Evolutionary conservation across 2,888 invertebrate genomes (phyloP).

Genomic region (Netelia fuscicornis): DNA sequence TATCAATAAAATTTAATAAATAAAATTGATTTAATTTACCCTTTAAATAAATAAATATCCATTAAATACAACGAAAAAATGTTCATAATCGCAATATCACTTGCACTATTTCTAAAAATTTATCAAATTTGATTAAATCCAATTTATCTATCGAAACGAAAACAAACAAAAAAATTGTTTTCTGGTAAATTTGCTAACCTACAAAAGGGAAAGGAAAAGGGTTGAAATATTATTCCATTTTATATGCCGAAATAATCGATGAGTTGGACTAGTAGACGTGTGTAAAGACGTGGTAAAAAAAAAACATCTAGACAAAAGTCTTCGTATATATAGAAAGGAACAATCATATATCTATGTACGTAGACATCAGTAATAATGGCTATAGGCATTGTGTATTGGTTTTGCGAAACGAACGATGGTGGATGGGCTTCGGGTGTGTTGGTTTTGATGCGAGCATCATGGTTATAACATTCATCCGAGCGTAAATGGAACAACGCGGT

Average conservation of each 20-base stretch:
- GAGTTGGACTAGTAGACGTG: slow-evolving; percentile 1
- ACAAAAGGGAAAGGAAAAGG: too few species aligned
- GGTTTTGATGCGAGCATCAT: slow-evolving; percentile 66
- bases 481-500: slow-evolving; percentile 83
- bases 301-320: background rate
- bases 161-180: too few species aligned
- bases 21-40: too few species aligned
- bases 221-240: too few species aligned
- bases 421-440: slow-evolving; percentile 41
- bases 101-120: too few species aligned
- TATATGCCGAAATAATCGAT: background rate
- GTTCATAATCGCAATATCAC: too few species aligned
- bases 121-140: too few species aligned
- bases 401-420: slow-evolving; percentile 59
- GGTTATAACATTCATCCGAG: slow-evolving; percentile 71
- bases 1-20: too few species aligned
- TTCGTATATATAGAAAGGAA: background rate
- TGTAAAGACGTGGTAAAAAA: slow-evolving; percentile 9
- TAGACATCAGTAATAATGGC: slow-evolving; percentile 18
- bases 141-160: too few species aligned
- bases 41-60: too few species aligned
- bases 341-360: background rate
- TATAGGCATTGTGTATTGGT: slow-evolving; percentile 68
- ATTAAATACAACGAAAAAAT: too few species aligned
- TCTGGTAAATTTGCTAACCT: too few species aligned